These are phyloP conservation scores for Oxystoma pomonae DNA, from an alignment of 2,888 invertebrate genomes.

Conservation along the genomic window DNA sequence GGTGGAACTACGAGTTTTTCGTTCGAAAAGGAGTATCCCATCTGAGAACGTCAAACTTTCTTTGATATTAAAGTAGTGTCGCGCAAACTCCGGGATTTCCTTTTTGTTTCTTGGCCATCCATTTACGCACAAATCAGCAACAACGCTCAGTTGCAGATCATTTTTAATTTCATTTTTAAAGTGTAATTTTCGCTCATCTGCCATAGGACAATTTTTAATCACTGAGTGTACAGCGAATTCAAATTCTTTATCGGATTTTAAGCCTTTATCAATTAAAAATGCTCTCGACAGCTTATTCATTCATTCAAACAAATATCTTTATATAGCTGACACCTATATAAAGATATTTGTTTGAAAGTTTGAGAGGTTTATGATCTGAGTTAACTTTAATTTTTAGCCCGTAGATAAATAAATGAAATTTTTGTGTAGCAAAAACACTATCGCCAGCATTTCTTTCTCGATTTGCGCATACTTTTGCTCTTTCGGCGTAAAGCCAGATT, in stretches of 20 bases:
- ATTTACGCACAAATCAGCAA: background rate
- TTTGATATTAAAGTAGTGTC: background rate
- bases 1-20: conserved; percentile 20
- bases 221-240: background rate
- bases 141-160: background rate
- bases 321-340: too few species aligned
- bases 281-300: background rate
- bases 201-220: background rate
- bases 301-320: background rate
- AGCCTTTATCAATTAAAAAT: background rate
- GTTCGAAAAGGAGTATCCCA: background rate
- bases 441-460: conserved; percentile 40
- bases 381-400: conserved; percentile 1
- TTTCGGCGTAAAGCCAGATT: conserved; percentile 29
- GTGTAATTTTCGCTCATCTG: conserved; percentile 1
- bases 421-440: conserved; percentile 22
- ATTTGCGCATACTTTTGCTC: conserved; percentile 41
- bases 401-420: conserved; percentile 12
- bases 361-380: conserved; percentile 8
- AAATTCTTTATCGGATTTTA: conserved; percentile 6
- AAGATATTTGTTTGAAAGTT: too few species aligned
- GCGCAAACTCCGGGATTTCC: background rate
- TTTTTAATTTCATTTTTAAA: conserved; percentile 4
- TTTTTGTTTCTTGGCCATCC: conserved; percentile 6
- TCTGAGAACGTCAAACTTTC: background rate